Conservation (phyloP, 1,140 invertebrate genomes). For the Drosophila baimaii region DNA sequence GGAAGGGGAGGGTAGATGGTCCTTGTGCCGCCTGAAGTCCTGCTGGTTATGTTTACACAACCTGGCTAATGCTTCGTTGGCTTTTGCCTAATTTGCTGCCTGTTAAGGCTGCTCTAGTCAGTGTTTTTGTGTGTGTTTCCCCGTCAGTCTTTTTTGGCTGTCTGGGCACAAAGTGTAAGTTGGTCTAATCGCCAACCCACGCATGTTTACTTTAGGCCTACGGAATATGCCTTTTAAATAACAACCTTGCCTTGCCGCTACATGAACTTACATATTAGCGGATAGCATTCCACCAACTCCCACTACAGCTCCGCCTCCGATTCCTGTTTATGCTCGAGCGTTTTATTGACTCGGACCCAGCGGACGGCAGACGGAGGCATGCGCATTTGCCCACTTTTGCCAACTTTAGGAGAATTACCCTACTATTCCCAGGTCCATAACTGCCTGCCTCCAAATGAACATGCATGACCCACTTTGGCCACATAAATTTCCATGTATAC, state of each 20-base stretch:
- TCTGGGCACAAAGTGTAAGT: constrained; percentile 21
- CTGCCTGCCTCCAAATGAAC: constrained; percentile 33
- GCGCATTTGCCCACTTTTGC: constrained; percentile 50
- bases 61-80: constrained; percentile 48
- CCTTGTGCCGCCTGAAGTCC: background rate
- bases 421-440: constrained; percentile 26
- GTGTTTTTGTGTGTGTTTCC: constrained; percentile 21
- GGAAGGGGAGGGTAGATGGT: background rate
- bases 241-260: constrained; percentile 46
- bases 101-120: constrained; percentile 15
- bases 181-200: constrained; percentile 37
- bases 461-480: constrained; percentile 70
- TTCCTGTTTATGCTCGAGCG: constrained; percentile 12
- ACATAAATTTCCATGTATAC: constrained; percentile 59
- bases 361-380: constrained; percentile 14
- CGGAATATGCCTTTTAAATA: constrained; percentile 56
- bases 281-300: constrained; percentile 11
- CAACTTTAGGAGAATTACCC: constrained; percentile 66
- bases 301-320: constrained; percentile 3
- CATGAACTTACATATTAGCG: constrained; percentile 34
- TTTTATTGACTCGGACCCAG: constrained; percentile 62
- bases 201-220: constrained; percentile 41
- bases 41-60: constrained; percentile 43
- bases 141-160: background rate
- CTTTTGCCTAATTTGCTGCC: constrained; percentile 49